Evolutionary conservation across 2,888 invertebrate genomes (phyloP).

Genomic region (Neoaliturus tenellus): DNA sequence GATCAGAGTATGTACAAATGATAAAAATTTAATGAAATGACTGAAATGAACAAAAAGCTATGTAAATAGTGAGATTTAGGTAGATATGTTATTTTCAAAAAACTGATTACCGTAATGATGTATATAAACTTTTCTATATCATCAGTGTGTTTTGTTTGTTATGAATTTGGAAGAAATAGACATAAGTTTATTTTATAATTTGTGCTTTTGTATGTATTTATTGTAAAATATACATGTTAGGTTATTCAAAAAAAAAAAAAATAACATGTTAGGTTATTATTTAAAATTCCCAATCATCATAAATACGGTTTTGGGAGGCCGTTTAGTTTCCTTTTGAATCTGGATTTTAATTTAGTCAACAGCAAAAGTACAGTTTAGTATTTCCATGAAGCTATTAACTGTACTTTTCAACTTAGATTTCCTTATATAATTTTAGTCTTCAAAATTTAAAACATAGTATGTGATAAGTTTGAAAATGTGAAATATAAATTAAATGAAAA

Average conservation of each 20-base stretch:
- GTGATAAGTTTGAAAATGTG: too few relatives aligned
- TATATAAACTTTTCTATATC: neutral
- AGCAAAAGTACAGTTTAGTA: too few relatives aligned
- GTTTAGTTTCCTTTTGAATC: too few relatives aligned
- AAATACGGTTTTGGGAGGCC: too few relatives aligned
- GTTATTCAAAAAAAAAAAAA: neutral
- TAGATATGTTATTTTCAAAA: neutral
- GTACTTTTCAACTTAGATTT: too few relatives aligned
- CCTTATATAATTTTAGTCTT: too few relatives aligned
- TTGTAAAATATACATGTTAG: slow-evolving; percentile 42
- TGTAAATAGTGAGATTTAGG: neutral
- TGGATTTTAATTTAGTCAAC: too few relatives aligned
- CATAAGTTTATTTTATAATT: slow-evolving; percentile 16
- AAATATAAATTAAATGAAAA: too few relatives aligned
- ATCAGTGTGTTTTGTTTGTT: neutral
- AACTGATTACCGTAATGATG: neutral
- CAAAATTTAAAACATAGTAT: too few relatives aligned
- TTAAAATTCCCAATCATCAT: too few relatives aligned
- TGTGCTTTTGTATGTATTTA: slow-evolving; percentile 47
- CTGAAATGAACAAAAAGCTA: slow-evolving; percentile 2
- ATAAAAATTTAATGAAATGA: neutral
- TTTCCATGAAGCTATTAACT: too few relatives aligned
- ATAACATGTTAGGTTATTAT: too few relatives aligned
- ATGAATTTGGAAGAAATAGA: neutral
- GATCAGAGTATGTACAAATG: neutral